Evolutionary conservation across 1,140 invertebrate genomes (phyloP).

Genomic region (Semibalanus balanoides): DNA sequence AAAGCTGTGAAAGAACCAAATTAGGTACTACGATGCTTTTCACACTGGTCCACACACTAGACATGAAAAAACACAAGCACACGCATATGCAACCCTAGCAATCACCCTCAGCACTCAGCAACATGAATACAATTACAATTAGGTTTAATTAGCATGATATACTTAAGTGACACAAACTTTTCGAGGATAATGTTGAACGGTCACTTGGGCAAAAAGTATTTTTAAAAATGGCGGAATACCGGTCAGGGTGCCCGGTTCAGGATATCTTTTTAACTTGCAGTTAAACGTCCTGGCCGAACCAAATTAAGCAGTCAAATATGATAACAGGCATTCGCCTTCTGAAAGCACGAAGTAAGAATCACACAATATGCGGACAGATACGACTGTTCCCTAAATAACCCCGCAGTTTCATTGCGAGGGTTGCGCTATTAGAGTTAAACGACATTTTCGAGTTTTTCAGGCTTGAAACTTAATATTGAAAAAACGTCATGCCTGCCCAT

Average conservation of each 20-base stretch:
- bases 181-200: neutral
- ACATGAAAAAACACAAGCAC: no score
- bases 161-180: neutral
- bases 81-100: no score
- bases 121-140: no score
- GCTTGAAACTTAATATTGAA: neutral
- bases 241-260: neutral
- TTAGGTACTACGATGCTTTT: no score
- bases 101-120: no score
- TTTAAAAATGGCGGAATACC: neutral
- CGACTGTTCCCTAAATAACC: neutral
- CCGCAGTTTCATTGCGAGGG: neutral
- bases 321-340: neutral
- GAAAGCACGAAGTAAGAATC: neutral
- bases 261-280: neutral
- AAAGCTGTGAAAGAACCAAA: no score
- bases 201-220: neutral
- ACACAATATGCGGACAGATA: neutral
- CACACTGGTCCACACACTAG: no score
- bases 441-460: neutral
- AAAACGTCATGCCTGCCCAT: neutral
- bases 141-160: neutral
- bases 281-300: neutral
- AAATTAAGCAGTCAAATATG: neutral
- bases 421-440: neutral